Base-by-base conservation (phyloP, 1,140 invertebrate genomes). In the Rhyzopertha dominica region DNA sequence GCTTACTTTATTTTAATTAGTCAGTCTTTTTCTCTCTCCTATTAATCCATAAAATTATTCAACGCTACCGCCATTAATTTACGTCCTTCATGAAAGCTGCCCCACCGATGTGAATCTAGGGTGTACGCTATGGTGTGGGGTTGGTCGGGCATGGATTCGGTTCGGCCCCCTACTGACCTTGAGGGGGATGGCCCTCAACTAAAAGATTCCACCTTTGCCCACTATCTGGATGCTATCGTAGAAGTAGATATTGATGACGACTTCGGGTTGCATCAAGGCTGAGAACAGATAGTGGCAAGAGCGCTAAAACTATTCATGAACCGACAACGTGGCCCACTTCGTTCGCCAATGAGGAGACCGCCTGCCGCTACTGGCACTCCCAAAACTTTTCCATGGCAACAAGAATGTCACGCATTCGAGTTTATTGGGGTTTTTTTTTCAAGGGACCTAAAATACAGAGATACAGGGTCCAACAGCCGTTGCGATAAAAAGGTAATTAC, bases 11-110 rank as follows among this genome's bases (percentile, higher is more conserved):
- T 37, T 47, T 54, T 49, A 31, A 34, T 37, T 32, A 57, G 54
- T 57, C 54, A 57, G 54, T 57, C 54, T 57, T 57, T 57, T 57
- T 57, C 54, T 57, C 54, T 57, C 54, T 57, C 54, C 54, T 57
- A 57, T 57, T 57, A 53, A 57, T 53, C 51, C 48, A 54, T 54
- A 54, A 44, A 45, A 47, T 47, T 34, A n/a, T 31, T 44, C 16
- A 29, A 34, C 19, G 30, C 4, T 28, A 8, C 28, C 5, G 8
- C 26, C 13, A 24, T 9, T 5, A 4, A 43, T 18, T 5, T n/a
- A 16, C 17, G 42, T 20, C 4, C 12, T 4, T 10, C 10, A 3
- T 20, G 14, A 20, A 19, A 13, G 12, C 14, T 18, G 35, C 18
- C 19, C 5, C 4, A 19, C 4, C 12, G 7, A 13, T 10, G 19